Conservation (phyloP, 35 echinoderm and acorn worm species). For the Nesometra sesokonis region DNA sequence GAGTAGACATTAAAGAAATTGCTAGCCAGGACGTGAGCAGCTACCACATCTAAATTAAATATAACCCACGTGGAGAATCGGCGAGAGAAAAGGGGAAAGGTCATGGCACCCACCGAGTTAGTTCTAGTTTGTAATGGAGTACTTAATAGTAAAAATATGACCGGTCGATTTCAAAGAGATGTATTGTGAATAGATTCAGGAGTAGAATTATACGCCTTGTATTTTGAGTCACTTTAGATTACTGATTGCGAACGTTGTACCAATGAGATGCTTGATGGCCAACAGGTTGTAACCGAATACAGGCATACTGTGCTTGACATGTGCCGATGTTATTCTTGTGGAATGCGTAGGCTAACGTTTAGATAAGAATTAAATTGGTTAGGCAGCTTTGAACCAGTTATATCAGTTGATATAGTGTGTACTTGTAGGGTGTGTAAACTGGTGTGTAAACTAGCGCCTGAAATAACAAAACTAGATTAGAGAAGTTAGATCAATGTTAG, state of each 20-base stretch:
- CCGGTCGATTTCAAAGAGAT: background rate
- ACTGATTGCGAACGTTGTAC: background rate
- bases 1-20: background rate
- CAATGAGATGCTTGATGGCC: background rate
- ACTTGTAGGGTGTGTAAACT: too few relatives aligned
- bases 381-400: too few relatives aligned
- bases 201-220: background rate
- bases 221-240: background rate
- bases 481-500: too few relatives aligned
- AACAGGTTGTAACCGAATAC: background rate
- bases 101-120: background rate
- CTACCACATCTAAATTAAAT: background rate
- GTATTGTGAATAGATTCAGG: background rate
- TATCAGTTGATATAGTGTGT: background rate
- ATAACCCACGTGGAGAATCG: background rate
- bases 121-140: background rate
- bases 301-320: background rate
- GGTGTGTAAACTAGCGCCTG: too few relatives aligned
- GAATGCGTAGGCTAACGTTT: background rate
- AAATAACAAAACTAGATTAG: too few relatives aligned
- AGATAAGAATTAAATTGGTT: background rate
- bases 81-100: background rate
- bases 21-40: background rate
- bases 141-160: background rate
- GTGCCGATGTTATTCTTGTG: background rate